Conservation (phyloP, 2,888 invertebrate genomes). For the Microplitis manilae region DNA sequence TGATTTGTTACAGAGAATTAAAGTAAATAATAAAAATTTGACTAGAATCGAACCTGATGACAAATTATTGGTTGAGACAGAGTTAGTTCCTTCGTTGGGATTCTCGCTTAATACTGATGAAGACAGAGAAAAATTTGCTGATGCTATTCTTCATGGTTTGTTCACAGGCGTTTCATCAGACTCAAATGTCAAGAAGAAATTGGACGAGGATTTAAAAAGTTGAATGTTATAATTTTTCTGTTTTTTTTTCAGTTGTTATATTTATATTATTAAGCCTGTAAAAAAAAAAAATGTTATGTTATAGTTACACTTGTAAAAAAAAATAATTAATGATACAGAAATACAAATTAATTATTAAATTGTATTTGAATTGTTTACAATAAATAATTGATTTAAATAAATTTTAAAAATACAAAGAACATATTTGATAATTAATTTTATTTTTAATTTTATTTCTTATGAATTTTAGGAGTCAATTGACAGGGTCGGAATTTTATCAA, state of each 20-base stretch:
- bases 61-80: slow-evolving; percentile 61
- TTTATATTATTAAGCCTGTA: slow-evolving; percentile 1
- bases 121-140: slow-evolving; percentile 65
- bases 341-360: neutral
- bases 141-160: slow-evolving; percentile 65
- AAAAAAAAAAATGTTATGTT: neutral
- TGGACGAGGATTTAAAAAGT: neutral
- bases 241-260: slow-evolving; percentile 4
- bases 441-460: neutral
- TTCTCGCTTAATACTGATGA: slow-evolving; percentile 66
- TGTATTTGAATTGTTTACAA: neutral
- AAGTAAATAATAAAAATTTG: slow-evolving; percentile 39
- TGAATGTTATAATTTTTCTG: neutral
- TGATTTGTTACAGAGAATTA: neutral
- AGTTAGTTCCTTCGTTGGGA: slow-evolving; percentile 68
- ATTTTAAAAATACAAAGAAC: neutral
- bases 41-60: neutral
- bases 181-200: neutral
- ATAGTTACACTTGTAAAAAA: neutral
- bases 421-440: no score
- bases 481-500: no score
- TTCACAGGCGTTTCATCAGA: slow-evolving; percentile 50
- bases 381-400: neutral
- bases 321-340: neutral
- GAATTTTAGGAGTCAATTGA: no score